A percentile compares a stretch with the other conserved stretches of the same genome.
These are phyloP conservation scores for Colostygia pectinataria DNA, from an alignment of 2,888 invertebrate genomes.

Conservation along the genomic window DNA sequence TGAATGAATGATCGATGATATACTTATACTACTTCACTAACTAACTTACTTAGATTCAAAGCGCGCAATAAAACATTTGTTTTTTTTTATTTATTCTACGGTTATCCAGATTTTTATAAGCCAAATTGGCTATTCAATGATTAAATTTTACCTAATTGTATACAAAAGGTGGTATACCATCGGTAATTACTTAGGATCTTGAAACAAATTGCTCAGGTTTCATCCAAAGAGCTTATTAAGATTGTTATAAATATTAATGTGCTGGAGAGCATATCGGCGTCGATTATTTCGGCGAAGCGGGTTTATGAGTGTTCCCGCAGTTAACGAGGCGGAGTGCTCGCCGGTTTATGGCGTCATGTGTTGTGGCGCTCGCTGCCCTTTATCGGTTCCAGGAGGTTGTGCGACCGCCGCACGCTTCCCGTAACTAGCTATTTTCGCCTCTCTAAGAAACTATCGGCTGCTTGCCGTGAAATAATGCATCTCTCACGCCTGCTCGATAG, in stretches of 20 bases:
- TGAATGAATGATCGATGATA: too few species aligned
- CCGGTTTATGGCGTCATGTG: slow-evolving; percentile 58
- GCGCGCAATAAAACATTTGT: too few species aligned
- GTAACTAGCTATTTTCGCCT: slow-evolving; percentile 73
- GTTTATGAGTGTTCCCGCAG: slow-evolving; percentile 69
- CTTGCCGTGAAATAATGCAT: slow-evolving; percentile 57
- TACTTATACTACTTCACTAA: too few species aligned
- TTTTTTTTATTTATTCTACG: too few species aligned
- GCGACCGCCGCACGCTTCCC: slow-evolving; percentile 72
- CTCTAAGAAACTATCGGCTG: slow-evolving; percentile 66
- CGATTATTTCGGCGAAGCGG: slow-evolving; percentile 72
- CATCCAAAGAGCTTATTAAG: too few species aligned
- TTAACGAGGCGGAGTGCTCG: slow-evolving; percentile 72
- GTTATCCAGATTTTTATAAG: too few species aligned
- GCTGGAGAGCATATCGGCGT: slow-evolving; percentile 30
- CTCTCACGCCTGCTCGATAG: slow-evolving; percentile 63
- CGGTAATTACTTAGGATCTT: too few species aligned
- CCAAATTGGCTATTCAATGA: too few species aligned
- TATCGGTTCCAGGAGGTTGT: slow-evolving; percentile 77
- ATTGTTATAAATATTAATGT: slow-evolving; percentile 15
- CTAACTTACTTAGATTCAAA: too few species aligned
- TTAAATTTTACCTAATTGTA: too few species aligned
- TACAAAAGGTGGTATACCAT: too few species aligned
- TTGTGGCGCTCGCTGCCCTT: slow-evolving; percentile 55
- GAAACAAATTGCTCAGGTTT: too few species aligned